phyloP scores from a whole-genome alignment of 2,113 vertebrate genomes.

The Pteruthius melanotis region DNA sequence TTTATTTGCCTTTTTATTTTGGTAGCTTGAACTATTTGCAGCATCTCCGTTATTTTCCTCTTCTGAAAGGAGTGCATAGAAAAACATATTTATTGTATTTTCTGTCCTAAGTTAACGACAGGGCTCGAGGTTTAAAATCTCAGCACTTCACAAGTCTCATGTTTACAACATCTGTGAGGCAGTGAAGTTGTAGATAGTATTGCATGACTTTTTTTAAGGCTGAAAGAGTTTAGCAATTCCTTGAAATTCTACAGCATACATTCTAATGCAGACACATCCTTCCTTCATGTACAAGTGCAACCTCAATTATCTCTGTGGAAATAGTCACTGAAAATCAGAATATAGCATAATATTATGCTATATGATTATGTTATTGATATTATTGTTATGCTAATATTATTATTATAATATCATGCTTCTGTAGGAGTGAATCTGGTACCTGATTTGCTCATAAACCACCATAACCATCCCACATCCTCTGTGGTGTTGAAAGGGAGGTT shows the following conservation, averaged over 20 bases:
- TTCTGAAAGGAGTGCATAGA: not conserved
- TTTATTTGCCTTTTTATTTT: not conserved
- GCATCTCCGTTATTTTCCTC: not conserved
- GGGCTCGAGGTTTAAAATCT: slow-evolving; percentile 7
- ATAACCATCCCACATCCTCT: fast-evolving
- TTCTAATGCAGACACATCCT: not conserved
- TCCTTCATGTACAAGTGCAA: not conserved
- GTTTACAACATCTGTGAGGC: not conserved
- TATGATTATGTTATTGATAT: too few species aligned
- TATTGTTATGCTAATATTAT: too few species aligned
- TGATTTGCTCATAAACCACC: not conserved
- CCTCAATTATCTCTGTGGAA: not conserved
- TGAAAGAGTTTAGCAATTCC: not conserved
- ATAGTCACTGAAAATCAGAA: not conserved
- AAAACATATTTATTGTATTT: not conserved
- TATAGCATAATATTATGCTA: not conserved
- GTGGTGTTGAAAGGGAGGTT: not conserved
- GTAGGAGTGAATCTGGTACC: not conserved
- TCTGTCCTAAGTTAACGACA: not conserved
- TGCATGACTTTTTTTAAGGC: not conserved
- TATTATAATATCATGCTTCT: too few species aligned
- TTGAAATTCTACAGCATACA: not conserved
- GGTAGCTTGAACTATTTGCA: not conserved
- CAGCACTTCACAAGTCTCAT: not conserved
- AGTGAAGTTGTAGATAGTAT: not conserved